These are phyloP conservation scores for Dinocampus coccinellae DNA, from an alignment of 2,888 invertebrate species.

Conservation along the genomic window DNA sequence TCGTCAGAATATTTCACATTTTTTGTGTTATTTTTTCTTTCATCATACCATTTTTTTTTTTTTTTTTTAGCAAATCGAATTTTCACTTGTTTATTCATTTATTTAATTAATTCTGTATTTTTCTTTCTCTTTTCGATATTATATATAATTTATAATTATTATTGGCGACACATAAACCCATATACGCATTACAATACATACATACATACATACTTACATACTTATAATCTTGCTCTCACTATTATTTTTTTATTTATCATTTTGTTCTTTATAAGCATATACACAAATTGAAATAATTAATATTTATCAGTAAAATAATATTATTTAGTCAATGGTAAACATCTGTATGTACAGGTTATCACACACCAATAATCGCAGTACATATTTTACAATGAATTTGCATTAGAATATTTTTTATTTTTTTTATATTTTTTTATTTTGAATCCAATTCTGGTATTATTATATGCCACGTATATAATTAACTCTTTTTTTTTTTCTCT, in stretches of 20 bases:
- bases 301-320: conserved; percentile 58
- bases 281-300: conserved; percentile 54
- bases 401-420: conserved; percentile 32
- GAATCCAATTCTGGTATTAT: conserved; percentile 24
- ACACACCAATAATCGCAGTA: conserved; percentile 61
- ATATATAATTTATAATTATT: conserved; percentile 52
- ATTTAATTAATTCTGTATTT: background rate
- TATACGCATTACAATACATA: background rate
- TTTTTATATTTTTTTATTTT: too few relatives aligned
- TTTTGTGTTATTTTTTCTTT: conserved; percentile 30
- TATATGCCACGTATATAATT: background rate
- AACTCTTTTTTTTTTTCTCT: background rate
- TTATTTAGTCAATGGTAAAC: conserved; percentile 51
- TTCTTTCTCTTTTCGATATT: conserved; percentile 50
- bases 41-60: too few relatives aligned
- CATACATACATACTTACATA: background rate
- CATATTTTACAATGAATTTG: conserved; percentile 57
- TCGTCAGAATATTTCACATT: conserved; percentile 63
- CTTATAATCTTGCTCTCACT: conserved; percentile 6
- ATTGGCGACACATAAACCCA: conserved; percentile 28
- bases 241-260: conserved; percentile 38
- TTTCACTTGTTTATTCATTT: background rate
- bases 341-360: conserved; percentile 64
- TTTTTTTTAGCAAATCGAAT: conserved; percentile 28
- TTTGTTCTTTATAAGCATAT: conserved; percentile 55